Conservation (phyloP, 2,797 vertebrate genomes). For the Smutsia temminckii region DNA sequence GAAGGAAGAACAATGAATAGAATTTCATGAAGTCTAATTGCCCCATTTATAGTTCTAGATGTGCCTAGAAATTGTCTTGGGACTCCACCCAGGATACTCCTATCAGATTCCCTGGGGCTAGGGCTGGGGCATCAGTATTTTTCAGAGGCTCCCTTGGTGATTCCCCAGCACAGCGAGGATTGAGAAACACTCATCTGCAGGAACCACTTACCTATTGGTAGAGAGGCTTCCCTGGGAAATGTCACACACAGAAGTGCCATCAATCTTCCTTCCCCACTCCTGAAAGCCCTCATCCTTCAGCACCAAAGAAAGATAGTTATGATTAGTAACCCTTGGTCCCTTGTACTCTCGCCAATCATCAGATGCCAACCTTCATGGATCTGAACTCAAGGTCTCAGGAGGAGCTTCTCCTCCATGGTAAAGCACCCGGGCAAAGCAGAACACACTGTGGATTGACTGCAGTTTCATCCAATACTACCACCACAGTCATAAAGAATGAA, state of each 20-base stretch:
- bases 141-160: background rate
- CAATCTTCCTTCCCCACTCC: background rate
- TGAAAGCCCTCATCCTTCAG: background rate
- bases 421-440: background rate
- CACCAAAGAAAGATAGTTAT: background rate
- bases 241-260: background rate
- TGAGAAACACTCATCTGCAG: background rate
- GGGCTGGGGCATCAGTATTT: background rate
- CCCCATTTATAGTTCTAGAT: background rate
- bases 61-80: background rate
- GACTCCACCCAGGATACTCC: background rate
- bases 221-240: background rate
- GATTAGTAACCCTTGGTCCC: background rate
- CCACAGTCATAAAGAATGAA: conserved; percentile 1
- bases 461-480: background rate
- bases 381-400: background rate
- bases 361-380: background rate
- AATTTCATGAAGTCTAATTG: background rate
- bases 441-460: background rate
- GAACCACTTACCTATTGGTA: background rate
- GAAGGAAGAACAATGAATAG: background rate
- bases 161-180: background rate
- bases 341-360: background rate
- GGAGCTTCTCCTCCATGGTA: background rate
- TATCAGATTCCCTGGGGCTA: background rate